Conservation (phyloP, 2,888 invertebrate species). For the Barypeithes pellucidus region DNA sequence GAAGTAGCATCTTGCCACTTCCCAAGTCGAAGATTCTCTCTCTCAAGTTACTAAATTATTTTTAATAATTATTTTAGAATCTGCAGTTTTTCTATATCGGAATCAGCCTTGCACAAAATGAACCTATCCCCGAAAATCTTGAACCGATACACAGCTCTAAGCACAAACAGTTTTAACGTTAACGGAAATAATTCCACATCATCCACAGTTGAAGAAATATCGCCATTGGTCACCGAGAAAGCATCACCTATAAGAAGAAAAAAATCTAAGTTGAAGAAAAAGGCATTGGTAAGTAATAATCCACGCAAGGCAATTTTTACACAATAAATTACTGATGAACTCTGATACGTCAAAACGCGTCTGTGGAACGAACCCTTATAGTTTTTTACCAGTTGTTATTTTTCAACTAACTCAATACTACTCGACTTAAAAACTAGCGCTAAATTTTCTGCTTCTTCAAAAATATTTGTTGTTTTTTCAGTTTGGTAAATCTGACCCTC, state of each 20-base stretch:
- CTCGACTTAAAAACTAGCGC: no score
- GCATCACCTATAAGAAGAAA: constrained; percentile 66
- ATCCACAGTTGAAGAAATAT: constrained; percentile 73
- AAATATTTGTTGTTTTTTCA: constrained; percentile 51
- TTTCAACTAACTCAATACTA: no score
- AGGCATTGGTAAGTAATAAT: constrained; percentile 57
- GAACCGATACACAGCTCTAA: constrained; percentile 61
- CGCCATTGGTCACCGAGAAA: constrained; percentile 71
- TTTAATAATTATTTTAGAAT: constrained; percentile 4
- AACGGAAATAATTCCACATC: constrained; percentile 72
- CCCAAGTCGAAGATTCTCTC: no score
- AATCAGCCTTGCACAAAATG: constrained; percentile 88
- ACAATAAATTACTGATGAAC: no score
- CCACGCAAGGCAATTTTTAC: no score
- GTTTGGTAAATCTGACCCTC: constrained; percentile 62
- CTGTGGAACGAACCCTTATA: no score
- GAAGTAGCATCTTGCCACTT: no score
- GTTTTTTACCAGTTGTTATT: no score
- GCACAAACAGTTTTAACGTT: constrained; percentile 63
- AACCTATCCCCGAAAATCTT: constrained; percentile 68
- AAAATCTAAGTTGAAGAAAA: constrained; percentile 65
- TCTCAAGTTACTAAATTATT: not conserved
- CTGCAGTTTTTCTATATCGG: constrained; percentile 80
- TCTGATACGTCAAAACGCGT: no score
- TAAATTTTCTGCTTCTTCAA: no score